Evolutionary conservation across 2,888 invertebrate genomes (phyloP).

Genomic region (Lepidonotus clava): DNA sequence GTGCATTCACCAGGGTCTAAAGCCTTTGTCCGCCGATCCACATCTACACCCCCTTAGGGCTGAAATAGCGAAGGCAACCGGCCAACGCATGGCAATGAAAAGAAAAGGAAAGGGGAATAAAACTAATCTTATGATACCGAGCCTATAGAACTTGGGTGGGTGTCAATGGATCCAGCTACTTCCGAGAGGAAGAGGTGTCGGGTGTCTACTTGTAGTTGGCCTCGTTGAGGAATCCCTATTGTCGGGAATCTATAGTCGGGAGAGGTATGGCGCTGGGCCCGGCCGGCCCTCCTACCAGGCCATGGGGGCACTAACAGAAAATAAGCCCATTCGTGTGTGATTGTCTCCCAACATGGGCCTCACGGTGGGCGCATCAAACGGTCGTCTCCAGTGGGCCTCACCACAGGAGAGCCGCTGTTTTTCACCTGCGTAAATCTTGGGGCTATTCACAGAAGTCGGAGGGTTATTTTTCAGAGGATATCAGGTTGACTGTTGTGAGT

Average conservation of each 20-base stretch:
- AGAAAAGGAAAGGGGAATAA: conserved; percentile 17
- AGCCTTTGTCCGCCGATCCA: not conserved
- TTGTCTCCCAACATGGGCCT: not conserved
- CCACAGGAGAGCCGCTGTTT: not conserved
- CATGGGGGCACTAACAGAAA: not conserved
- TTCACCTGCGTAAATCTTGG: not conserved
- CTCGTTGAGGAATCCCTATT: not conserved
- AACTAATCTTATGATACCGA: not conserved
- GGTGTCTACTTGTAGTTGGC: not conserved
- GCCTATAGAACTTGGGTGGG: not conserved
- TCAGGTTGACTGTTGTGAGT: too few species aligned
- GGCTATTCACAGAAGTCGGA: not conserved
- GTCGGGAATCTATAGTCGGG: not conserved
- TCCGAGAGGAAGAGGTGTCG: not conserved
- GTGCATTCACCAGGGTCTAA: not conserved
- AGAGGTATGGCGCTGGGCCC: not conserved
- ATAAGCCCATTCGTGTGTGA: not conserved
- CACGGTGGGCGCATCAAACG: not conserved
- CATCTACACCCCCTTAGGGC: not conserved
- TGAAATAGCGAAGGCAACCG: not conserved
- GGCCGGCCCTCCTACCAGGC: not conserved
- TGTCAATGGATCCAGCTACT: not conserved
- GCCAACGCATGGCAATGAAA: too few species aligned
- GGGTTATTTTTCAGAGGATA: too few species aligned
- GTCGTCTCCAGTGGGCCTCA: not conserved